These are phyloP conservation scores for Mystacides longicornis DNA, from an alignment of 2,888 invertebrate species.

Conservation along the genomic window DNA sequence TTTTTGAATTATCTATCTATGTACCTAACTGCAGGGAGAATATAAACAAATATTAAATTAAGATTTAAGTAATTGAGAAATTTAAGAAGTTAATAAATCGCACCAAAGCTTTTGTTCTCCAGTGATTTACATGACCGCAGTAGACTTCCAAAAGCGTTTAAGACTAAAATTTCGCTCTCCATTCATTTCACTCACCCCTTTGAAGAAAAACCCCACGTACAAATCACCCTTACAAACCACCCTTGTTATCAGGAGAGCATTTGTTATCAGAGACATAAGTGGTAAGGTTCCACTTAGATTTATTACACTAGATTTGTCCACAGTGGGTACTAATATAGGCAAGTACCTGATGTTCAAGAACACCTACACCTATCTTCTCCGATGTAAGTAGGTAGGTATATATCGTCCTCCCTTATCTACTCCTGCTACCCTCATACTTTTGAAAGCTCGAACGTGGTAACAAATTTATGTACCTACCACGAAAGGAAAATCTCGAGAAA, in stretches of 20 bases:
- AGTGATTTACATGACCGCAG: no score
- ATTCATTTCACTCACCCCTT: constrained; percentile 2
- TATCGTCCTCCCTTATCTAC: background rate
- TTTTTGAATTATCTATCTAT: no score
- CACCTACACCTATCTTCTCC: background rate
- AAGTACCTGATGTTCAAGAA: background rate
- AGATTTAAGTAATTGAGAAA: no score
- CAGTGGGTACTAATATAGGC: background rate
- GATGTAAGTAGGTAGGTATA: no score
- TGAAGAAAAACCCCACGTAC: constrained; percentile 8
- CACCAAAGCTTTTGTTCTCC: no score
- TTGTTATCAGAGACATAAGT: constrained; percentile 25
- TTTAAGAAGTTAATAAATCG: no score
- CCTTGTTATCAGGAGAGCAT: constrained; percentile 14
- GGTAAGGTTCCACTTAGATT: constrained; percentile 25
- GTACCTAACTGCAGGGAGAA: no score
- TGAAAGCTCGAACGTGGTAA: background rate
- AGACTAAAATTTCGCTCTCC: background rate
- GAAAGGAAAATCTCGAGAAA: background rate
- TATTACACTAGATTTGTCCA: constrained; percentile 22
- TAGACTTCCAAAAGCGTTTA: no score
- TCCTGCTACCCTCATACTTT: background rate
- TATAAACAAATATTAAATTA: no score
- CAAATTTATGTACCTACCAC: background rate
- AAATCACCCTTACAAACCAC: constrained; percentile 8